Evolutionary conservation across 2,113 vertebrate genomes (phyloP).

Genomic region (Isurus oxyrinchus): DNA sequence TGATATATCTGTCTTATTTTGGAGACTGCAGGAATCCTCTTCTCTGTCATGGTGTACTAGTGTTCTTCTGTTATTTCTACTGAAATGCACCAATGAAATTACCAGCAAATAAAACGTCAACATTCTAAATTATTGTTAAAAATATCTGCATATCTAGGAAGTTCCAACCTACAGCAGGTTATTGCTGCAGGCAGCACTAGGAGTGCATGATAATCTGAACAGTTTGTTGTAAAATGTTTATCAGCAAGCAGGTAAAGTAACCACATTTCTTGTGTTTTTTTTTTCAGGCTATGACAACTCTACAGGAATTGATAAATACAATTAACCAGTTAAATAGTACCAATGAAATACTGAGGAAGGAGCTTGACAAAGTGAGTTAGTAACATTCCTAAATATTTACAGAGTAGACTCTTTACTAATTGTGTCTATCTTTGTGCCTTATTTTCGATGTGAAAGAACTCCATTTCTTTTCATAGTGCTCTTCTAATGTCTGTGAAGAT

Average conservation of each 20-base stretch:
- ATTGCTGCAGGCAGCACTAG: neutral
- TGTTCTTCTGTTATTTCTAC: neutral
- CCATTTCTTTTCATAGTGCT: neutral
- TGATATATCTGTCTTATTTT: neutral
- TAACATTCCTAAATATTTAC: neutral
- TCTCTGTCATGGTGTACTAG: neutral
- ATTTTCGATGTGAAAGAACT: neutral
- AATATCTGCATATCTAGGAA: neutral
- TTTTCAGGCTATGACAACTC: slow-evolving; percentile 14
- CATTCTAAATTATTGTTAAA: neutral
- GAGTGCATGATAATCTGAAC: neutral
- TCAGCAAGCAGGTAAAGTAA: neutral
- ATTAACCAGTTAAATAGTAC: neutral
- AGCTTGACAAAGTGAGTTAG: slow-evolving; percentile 19
- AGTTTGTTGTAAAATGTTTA: no score
- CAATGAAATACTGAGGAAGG: neutral
- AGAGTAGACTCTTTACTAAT: neutral
- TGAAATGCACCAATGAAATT: neutral
- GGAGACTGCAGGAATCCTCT: neutral
- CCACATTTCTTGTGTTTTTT: neutral
- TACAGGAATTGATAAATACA: slow-evolving; percentile 26
- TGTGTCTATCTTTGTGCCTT: neutral
- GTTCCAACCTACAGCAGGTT: neutral
- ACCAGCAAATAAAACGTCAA: neutral
- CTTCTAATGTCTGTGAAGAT: neutral